These are phyloP conservation scores for Harpegnathos saltator DNA, from an alignment of 1,140 invertebrate genomes.

Conservation along the genomic window DNA sequence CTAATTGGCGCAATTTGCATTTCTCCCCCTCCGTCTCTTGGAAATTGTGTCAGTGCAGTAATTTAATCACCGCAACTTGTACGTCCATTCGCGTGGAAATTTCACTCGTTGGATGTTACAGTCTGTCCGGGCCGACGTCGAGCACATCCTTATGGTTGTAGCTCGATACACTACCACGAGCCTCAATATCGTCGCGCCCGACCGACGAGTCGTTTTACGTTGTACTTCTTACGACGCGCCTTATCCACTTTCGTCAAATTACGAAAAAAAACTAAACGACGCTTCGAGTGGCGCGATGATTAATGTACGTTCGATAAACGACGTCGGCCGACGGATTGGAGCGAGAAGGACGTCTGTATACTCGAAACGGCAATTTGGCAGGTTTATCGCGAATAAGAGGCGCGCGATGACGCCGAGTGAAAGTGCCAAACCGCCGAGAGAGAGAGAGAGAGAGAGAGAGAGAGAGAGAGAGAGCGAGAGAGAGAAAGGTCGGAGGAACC, in stretches of 20 bases:
- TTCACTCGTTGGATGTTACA: conserved; percentile 32
- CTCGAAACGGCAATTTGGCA: neutral
- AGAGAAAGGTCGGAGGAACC: conserved; percentile 22
- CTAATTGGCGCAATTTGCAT: no score
- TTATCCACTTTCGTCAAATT: conserved; percentile 27
- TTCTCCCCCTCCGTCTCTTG: no score
- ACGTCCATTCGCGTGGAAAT: neutral
- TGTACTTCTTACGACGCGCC: neutral
- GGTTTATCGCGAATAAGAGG: neutral
- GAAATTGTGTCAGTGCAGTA: neutral
- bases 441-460: no score
- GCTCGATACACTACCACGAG: neutral
- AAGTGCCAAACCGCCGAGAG: neutral
- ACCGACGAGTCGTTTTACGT: conserved; percentile 16
- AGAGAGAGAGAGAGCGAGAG: no score
- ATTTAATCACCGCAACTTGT: neutral
- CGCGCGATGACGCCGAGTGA: neutral
- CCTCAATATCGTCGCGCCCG: conserved; percentile 2
- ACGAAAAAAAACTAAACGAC: conserved; percentile 5
- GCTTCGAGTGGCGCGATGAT: conserved; percentile 8
- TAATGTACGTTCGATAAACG: conserved; percentile 13
- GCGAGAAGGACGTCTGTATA: neutral
- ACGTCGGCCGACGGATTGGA: neutral
- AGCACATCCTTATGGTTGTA: conserved; percentile 16
- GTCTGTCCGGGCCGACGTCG: neutral